Evolutionary conservation across 1,140 invertebrate genomes (phyloP), one percentile per base, ranked within the genome.

Genomic region (Habropoda laboriosa): DNA sequence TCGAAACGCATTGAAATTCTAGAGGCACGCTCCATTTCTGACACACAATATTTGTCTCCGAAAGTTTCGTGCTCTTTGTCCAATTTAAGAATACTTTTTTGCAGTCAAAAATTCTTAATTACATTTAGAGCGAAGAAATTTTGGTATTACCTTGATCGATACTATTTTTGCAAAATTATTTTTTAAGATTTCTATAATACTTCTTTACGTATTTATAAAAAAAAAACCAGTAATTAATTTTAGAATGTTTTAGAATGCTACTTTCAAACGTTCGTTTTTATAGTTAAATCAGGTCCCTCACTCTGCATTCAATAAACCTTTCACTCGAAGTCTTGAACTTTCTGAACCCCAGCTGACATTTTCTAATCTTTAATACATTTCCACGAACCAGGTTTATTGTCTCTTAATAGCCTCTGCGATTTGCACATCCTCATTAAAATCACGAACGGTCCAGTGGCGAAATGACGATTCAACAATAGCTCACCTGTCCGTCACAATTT

Each of bases 1-100:
- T 6, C 40, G 4, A 49, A 30, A 80, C 42, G 40, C 42, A 51
- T 85, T 82, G 79, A 86, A 78, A 86, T 81, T 86, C 84, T 81
- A 57, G n/a, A 32, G 75, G 55, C 64, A 79, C 51, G 47, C 71
- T 67, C 71, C 45, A 24, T n/a, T n/a, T n/a, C n/a, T 49, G 51
- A 49, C 68, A 35, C 47, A 12, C 47, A 66, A 66, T 35, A 83
- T 85, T 83, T 71, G 83, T 83, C 64, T 79, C 32, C 16, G 47
- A 57, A 10, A 45, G 53, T 32, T n/a, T 27, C 57, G 42, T 32
- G 42, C 58, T 49, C 63, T 55, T 68, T 42, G 55, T 66, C 6
- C 60, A n/a, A 51, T 63, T 24, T 45, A 40, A 18, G 38, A 47
- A 55, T 21, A 45, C 42, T 4, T 45, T 45, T 45, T 45, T 13